Conservation (phyloP, 2,797 vertebrate genomes). For the Masticophis lateralis region DNA sequence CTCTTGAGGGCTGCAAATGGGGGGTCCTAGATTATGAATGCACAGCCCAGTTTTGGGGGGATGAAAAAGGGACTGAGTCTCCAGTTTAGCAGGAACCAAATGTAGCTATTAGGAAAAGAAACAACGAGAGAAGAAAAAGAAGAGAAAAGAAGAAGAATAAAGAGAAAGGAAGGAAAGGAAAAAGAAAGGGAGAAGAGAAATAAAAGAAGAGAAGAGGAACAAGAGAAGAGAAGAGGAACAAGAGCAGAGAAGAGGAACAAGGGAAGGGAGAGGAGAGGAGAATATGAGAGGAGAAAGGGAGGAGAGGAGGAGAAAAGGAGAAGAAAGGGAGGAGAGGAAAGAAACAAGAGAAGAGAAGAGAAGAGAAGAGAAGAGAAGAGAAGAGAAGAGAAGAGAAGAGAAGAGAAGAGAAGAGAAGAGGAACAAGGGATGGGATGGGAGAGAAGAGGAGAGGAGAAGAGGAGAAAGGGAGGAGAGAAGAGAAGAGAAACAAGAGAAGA, state of each 20-base stretch:
- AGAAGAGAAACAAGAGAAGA: neutral
- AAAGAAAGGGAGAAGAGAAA: neutral
- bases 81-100: neutral
- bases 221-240: neutral
- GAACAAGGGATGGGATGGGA: no score
- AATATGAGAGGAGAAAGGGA: no score
- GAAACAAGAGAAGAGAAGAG: no score
- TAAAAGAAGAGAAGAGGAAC: neutral
- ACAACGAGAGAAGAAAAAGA: neutral
- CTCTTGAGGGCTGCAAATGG: neutral
- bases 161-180: neutral
- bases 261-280: no score
- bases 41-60: neutral
- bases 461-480: neutral
- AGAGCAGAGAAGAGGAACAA: no score
- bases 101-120: neutral
- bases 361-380: no score
- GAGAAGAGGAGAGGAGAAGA: no score
- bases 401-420: no score
- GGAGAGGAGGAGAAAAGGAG: neutral
- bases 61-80: neutral
- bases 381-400: accelerated
- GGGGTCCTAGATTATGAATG: neutral
- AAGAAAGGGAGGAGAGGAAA: neutral
- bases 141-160: neutral